Percentiles rank a stretch among this genome's conserved stretches.
These are phyloP conservation scores for Halichoerus grypus DNA, from an alignment of 2,113 vertebrate genomes.

Conservation along the genomic window DNA sequence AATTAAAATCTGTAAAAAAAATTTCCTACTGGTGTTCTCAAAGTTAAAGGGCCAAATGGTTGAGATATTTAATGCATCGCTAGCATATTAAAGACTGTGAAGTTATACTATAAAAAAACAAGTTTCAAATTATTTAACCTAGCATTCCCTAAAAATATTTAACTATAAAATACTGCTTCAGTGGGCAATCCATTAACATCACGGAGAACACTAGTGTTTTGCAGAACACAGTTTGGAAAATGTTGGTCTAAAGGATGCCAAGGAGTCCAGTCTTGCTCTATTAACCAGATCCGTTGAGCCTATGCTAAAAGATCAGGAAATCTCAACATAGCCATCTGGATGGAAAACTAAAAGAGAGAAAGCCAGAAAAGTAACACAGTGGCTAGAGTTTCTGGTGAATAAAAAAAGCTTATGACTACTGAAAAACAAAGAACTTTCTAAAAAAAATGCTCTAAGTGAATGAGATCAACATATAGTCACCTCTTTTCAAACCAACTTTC, in stretches of 20 bases:
- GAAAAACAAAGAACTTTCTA: background rate
- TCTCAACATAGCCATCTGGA: background rate
- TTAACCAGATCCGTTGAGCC: background rate
- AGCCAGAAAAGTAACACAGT: background rate
- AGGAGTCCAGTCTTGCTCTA: background rate
- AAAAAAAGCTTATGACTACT: background rate
- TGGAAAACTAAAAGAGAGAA: background rate
- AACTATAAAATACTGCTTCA: background rate
- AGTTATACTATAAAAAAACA: background rate
- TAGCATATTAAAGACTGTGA: background rate
- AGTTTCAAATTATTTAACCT: background rate
- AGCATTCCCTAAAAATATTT: background rate
- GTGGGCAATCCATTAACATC: background rate
- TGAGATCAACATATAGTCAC: background rate
- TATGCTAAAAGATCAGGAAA: background rate
- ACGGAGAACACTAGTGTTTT: background rate
- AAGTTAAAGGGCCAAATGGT: background rate
- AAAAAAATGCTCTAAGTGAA: background rate
- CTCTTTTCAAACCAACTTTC: background rate
- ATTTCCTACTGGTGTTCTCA: background rate
- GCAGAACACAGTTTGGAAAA: background rate
- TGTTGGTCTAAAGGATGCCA: background rate
- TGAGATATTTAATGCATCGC: background rate
- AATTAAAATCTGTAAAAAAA: background rate
- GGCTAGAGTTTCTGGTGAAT: background rate